Percentiles rank a stretch among this genome's conserved stretches.
These are phyloP conservation scores for Oncopodura yosiiana DNA, from an alignment of 1,140 invertebrate genomes.

Conservation along the genomic window DNA sequence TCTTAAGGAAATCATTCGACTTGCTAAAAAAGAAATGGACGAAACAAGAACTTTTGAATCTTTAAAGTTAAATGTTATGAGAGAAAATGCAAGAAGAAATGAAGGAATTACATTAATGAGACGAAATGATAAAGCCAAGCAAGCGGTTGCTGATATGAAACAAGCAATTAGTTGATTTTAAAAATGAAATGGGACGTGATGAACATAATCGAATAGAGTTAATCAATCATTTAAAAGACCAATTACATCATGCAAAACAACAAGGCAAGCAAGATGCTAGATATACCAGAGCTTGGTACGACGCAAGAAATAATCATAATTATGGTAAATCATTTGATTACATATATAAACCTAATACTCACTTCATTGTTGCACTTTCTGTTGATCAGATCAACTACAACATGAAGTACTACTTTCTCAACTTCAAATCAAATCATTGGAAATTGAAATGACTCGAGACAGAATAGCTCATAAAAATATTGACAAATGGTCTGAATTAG, in stretches of 20 bases:
- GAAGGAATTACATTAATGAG: slow-evolving; percentile 21
- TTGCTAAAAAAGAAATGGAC: slow-evolving; percentile 14
- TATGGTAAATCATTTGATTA: too few relatives aligned
- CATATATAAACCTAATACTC: neutral
- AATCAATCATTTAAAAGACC: slow-evolving; percentile 25
- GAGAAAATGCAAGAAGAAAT: slow-evolving; percentile 10
- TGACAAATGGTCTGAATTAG: slow-evolving; percentile 14
- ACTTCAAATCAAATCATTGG: slow-evolving; percentile 16
- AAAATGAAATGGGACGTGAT: slow-evolving; percentile 10
- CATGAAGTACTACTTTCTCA: slow-evolving; percentile 3
- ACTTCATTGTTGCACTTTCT: neutral
- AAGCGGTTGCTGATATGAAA: slow-evolving; percentile 3
- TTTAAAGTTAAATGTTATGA: slow-evolving; percentile 1
- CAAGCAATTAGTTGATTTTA: slow-evolving; percentile 15
- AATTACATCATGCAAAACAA: slow-evolving; percentile 14
- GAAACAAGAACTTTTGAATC: slow-evolving; percentile 11
- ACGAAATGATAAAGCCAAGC: slow-evolving; percentile 11
- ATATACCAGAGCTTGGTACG: slow-evolving; percentile 13
- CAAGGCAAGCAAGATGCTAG: slow-evolving; percentile 18
- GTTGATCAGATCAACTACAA: neutral
- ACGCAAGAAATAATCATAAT: neutral
- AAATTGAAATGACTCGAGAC: slow-evolving; percentile 24
- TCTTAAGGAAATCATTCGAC: slow-evolving; percentile 12
- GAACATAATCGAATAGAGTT: slow-evolving; percentile 16
- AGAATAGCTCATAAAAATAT: slow-evolving; percentile 18